Evolutionary conservation across 1,140 invertebrate species (phyloP).

Genomic region (Drosophila repletoides): DNA sequence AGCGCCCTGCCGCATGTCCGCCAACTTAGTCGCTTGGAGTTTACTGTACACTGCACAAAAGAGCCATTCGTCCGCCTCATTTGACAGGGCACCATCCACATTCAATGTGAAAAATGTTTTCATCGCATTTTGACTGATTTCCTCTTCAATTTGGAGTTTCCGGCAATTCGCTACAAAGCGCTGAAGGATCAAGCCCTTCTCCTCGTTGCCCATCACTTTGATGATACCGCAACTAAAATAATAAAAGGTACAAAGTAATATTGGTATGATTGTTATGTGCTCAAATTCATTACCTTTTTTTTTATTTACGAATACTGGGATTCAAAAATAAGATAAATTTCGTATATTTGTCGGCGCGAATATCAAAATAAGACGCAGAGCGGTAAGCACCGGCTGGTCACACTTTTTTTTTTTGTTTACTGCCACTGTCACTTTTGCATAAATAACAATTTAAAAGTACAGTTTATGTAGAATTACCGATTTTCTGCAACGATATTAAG

Average conservation of each 20-base stretch:
- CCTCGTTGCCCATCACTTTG: constrained; percentile 7
- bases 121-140: constrained; percentile 33
- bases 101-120: constrained; percentile 35
- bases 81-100: constrained; percentile 29
- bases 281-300: neutral
- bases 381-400: constrained; percentile 19
- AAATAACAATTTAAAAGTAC: neutral
- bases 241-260: too few species aligned
- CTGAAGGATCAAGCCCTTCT: constrained; percentile 8
- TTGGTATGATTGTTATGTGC: neutral
- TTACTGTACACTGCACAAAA: constrained; percentile 59
- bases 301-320: too few species aligned
- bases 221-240: neutral
- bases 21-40: constrained; percentile 47
- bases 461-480: too few species aligned
- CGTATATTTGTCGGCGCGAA: constrained; percentile 30
- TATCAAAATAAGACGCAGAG: constrained; percentile 36
- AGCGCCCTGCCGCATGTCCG: constrained; percentile 31
- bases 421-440: neutral
- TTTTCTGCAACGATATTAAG: too few species aligned
- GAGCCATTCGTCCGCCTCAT: constrained; percentile 55
- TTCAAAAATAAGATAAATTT: constrained; percentile 3
- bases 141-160: constrained; percentile 29
- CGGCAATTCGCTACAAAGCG: constrained; percentile 33
- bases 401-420: neutral